Percentiles rank a stretch among this genome's conserved stretches.
phyloP scores from a whole-genome alignment of 2,797 vertebrate species.

The Propithecus deckenii region DNA sequence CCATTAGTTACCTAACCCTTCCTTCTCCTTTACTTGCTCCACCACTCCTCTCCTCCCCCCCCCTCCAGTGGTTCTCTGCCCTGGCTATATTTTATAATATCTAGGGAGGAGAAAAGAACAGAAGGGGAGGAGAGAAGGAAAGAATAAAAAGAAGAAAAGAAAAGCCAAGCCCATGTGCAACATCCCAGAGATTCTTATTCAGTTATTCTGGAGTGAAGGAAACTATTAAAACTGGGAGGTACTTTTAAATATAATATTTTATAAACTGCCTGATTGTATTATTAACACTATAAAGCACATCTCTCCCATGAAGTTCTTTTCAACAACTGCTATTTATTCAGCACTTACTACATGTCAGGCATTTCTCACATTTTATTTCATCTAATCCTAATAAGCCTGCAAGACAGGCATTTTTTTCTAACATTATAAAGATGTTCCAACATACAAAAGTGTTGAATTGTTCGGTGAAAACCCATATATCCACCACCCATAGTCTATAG shows the following conservation, averaged over 20 bases:
- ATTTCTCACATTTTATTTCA: neutral
- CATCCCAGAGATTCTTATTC: neutral
- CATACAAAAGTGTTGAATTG: neutral
- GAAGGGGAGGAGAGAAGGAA: neutral
- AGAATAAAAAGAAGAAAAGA: neutral
- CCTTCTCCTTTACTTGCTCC: neutral
- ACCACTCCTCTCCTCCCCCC: neutral
- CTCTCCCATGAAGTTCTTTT: neutral
- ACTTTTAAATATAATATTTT: conserved; percentile 12
- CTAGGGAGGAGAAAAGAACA: neutral
- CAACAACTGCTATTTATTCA: neutral
- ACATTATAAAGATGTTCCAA: neutral
- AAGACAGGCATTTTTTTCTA: neutral
- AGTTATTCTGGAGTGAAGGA: neutral
- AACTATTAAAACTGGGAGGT: neutral
- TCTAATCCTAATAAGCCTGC: neutral
- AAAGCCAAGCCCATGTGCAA: neutral
- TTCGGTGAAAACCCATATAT: neutral
- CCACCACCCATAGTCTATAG: neutral
- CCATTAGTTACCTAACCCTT: neutral
- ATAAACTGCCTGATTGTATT: neutral
- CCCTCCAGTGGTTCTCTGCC: neutral
- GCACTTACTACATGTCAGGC: neutral
- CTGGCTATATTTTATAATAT: neutral
- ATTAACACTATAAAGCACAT: neutral